Evolutionary conservation across 2,797 vertebrate genomes (phyloP).

Genomic region (Argya squamiceps): DNA sequence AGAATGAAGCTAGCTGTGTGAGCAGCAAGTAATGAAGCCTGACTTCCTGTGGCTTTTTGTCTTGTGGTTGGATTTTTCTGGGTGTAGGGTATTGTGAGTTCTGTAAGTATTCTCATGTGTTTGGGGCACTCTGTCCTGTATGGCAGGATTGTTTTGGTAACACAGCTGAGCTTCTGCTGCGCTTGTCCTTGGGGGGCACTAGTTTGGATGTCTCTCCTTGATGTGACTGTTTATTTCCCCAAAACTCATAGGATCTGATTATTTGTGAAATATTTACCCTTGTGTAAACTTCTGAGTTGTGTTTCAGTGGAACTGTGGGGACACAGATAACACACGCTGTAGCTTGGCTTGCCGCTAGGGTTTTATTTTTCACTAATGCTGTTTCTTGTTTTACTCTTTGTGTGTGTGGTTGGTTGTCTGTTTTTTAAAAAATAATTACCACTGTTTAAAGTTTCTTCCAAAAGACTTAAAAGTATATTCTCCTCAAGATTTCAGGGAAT

Average conservation of each 20-base stretch:
- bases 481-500: background rate
- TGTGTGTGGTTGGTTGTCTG: background rate
- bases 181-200: background rate
- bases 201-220: background rate
- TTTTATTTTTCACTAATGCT: background rate
- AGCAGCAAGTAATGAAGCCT: conserved; percentile 11
- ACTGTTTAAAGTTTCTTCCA: background rate
- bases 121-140: background rate
- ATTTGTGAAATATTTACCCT: background rate
- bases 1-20: conserved; percentile 5
- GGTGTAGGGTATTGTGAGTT: background rate
- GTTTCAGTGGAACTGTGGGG: background rate
- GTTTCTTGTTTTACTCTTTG: background rate
- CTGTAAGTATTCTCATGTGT: background rate
- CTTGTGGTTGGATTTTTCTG: conserved; percentile 29
- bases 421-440: background rate
- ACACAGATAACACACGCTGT: fast-evolving
- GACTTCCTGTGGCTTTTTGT: conserved; percentile 41
- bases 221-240: background rate
- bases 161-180: background rate
- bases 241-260: background rate
- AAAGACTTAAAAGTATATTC: background rate
- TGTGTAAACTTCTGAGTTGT: background rate
- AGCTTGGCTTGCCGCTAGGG: background rate
- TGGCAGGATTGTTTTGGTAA: background rate